Evolutionary conservation across 2,797 vertebrate genomes (phyloP).

Genomic region (Danionella dracula): DNA sequence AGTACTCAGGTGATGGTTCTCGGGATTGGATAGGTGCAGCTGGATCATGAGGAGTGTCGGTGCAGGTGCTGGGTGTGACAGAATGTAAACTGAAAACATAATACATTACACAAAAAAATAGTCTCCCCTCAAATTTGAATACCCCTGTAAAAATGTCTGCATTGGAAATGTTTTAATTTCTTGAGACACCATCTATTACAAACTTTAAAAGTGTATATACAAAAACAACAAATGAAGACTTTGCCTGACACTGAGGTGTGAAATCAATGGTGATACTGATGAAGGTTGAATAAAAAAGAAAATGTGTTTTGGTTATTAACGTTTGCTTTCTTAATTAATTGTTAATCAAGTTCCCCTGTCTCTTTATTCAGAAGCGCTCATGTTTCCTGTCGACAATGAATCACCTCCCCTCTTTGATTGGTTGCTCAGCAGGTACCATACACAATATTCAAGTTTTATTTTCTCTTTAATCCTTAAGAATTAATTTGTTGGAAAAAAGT

Average conservation of each 20-base stretch:
- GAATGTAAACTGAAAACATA: no score
- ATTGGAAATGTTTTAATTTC: no score
- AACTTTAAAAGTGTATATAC: no score
- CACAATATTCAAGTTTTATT: slow-evolving; percentile 14
- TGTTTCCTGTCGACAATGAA: slow-evolving; percentile 30
- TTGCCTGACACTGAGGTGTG: background rate
- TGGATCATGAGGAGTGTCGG: no score
- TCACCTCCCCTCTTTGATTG: slow-evolving; percentile 17
- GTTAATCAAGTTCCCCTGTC: slow-evolving; percentile 9
- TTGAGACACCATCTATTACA: no score
- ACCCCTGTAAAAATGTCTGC: no score
- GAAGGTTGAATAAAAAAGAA: background rate
- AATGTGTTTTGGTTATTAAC: slow-evolving; percentile 21
- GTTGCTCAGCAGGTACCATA: slow-evolving; percentile 15
- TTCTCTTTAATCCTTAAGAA: slow-evolving; percentile 5
- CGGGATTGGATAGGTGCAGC: no score
- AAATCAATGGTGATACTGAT: background rate
- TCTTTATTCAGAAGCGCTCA: slow-evolving; percentile 2
- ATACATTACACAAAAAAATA: no score
- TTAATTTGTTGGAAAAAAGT: background rate
- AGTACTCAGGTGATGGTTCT: no score
- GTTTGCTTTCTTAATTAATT: slow-evolving; percentile 1
- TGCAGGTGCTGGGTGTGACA: no score
- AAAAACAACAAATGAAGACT: no score
- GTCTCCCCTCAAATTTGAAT: no score